phyloP scores from a whole-genome alignment of 2,113 vertebrate species.

The Narcine bancroftii region DNA sequence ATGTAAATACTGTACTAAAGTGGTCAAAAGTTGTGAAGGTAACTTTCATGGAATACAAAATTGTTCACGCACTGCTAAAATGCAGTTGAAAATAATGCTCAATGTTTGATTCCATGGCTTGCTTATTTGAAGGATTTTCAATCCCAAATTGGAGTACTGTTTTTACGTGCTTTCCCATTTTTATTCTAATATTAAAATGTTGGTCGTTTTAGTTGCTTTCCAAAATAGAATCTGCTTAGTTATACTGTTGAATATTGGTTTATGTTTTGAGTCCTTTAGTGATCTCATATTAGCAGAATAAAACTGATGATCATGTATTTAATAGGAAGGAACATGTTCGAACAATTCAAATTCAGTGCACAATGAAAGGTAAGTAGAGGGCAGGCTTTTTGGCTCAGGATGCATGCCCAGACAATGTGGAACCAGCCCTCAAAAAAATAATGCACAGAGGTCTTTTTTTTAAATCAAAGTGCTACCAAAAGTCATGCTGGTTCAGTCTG shows the following conservation, averaged over 20 bases:
- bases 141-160: background rate
- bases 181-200: background rate
- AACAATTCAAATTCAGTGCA: background rate
- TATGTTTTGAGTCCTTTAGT: background rate
- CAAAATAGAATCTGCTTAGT: background rate
- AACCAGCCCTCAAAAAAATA: background rate
- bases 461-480: background rate
- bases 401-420: background rate
- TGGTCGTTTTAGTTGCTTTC: background rate
- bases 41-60: background rate
- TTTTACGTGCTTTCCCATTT: background rate
- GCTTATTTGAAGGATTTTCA: background rate
- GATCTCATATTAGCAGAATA: background rate
- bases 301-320: background rate
- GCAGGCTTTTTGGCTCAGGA: background rate
- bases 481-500: background rate
- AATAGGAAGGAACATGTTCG: background rate
- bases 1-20: background rate
- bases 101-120: background rate
- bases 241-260: background rate
- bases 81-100: background rate
- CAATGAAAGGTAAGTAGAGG: background rate
- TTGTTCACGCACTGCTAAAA: background rate
- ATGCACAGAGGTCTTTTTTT: constrained; percentile 8
- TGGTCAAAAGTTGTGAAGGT: background rate